Evolutionary conservation across 2,113 vertebrate genomes (phyloP).

Genomic region (Phalacrocorax brasilianus): DNA sequence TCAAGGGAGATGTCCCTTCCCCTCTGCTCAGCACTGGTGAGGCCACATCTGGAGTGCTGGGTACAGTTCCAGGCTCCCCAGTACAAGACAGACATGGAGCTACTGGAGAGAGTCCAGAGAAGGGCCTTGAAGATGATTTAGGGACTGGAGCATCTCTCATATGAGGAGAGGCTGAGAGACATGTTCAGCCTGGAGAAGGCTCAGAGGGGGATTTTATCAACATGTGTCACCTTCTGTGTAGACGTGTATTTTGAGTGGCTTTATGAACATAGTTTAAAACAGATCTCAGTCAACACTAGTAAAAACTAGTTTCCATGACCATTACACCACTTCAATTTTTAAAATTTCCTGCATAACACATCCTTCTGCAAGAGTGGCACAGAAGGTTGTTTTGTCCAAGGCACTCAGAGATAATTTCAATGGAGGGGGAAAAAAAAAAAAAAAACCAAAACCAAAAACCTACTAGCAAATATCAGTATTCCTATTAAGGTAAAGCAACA

Average conservation of each 20-base stretch:
- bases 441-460: not conserved
- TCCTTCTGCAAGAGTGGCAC: not conserved
- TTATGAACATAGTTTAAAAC: not conserved
- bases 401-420: not conserved
- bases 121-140: not conserved
- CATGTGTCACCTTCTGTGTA: not conserved
- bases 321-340: not conserved
- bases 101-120: not conserved
- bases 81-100: no score
- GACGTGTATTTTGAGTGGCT: not conserved
- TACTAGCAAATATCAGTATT: not conserved
- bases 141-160: not conserved
- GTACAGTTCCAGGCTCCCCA: not conserved
- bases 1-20: not conserved
- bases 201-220: not conserved
- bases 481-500: not conserved
- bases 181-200: not conserved
- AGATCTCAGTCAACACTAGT: not conserved
- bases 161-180: not conserved
- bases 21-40: not conserved
- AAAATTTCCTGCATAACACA: not conserved
- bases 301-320: not conserved
- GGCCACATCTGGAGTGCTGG: not conserved
- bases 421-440: no score
- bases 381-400: not conserved